Percentiles rank a stretch among this genome's conserved stretches.
These are phyloP conservation scores for Platalea minor DNA, from an alignment of 2,797 vertebrate genomes.

Conservation along the genomic window DNA sequence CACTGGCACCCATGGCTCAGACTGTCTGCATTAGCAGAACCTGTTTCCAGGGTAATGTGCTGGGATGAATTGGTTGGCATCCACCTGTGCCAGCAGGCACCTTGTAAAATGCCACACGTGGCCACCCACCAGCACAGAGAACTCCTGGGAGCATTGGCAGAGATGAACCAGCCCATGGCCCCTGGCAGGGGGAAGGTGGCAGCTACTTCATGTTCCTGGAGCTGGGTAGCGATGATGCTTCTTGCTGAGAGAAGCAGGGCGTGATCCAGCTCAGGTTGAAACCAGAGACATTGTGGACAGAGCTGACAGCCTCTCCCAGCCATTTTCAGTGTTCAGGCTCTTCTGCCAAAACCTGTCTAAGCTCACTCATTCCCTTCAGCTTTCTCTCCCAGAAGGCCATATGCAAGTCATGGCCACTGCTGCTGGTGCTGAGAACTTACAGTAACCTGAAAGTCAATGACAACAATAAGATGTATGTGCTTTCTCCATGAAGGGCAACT, in stretches of 20 bases:
- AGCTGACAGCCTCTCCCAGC: not conserved
- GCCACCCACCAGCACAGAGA: not conserved
- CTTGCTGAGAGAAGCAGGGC: not conserved
- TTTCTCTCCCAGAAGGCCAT: not conserved
- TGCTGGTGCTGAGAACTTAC: not conserved
- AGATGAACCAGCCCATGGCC: not conserved
- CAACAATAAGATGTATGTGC: not conserved
- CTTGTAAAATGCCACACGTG: not conserved
- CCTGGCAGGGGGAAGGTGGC: not conserved
- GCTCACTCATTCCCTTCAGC: not conserved
- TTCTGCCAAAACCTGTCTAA: not conserved
- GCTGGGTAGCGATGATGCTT: not conserved
- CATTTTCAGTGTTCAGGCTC: not conserved
- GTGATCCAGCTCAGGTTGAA: not conserved
- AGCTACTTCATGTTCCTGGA: not conserved
- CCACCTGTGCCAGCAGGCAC: not conserved
- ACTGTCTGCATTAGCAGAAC: not conserved
- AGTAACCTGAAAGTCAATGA: not conserved
- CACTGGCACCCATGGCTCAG: accelerated
- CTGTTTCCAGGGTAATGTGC: not conserved
- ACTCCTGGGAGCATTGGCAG: not conserved
- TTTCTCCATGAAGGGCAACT: not conserved
- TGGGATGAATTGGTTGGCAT: not conserved
- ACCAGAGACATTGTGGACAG: not conserved
- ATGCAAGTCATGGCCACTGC: not conserved